Conservation (phyloP, 2,888 invertebrate species). For the Halictus quadricinctus region DNA sequence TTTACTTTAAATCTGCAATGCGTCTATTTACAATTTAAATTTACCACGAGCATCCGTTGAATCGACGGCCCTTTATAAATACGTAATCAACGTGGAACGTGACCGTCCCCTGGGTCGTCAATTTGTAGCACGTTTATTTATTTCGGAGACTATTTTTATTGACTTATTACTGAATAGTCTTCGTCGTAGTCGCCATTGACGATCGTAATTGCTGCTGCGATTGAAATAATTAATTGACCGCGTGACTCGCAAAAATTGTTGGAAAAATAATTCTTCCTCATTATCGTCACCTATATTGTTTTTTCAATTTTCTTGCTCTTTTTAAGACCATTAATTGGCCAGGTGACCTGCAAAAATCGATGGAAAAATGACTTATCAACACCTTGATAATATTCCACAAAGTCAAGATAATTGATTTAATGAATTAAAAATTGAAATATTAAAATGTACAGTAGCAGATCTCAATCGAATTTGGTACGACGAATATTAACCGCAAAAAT, state of each 20-base stretch:
- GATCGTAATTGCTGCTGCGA: neutral
- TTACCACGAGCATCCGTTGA: slow-evolving; percentile 36
- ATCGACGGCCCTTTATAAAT: slow-evolving; percentile 54
- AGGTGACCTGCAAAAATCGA: neutral
- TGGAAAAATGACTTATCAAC: neutral
- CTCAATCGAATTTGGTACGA: neutral
- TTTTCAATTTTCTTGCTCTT: neutral
- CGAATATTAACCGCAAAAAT: neutral
- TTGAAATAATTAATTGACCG: neutral
- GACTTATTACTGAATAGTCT: neutral
- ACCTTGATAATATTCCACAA: neutral
- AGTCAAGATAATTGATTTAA: neutral
- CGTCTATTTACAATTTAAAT: slow-evolving; percentile 60
- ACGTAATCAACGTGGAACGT: slow-evolving; percentile 40
- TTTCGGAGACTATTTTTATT: neutral
- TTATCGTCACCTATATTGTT: neutral
- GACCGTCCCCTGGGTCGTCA: neutral
- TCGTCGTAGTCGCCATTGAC: too few relatives aligned
- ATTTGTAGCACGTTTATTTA: slow-evolving; percentile 19
- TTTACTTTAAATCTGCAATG: slow-evolving; percentile 47
- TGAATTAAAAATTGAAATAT: too few relatives aligned
- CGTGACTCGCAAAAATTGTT: neutral
- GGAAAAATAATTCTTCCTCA: neutral
- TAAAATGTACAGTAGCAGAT: too few relatives aligned
- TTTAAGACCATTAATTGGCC: neutral